Conservation (phyloP, 2,113 vertebrate genomes). For the Embiotoca jacksoni region DNA sequence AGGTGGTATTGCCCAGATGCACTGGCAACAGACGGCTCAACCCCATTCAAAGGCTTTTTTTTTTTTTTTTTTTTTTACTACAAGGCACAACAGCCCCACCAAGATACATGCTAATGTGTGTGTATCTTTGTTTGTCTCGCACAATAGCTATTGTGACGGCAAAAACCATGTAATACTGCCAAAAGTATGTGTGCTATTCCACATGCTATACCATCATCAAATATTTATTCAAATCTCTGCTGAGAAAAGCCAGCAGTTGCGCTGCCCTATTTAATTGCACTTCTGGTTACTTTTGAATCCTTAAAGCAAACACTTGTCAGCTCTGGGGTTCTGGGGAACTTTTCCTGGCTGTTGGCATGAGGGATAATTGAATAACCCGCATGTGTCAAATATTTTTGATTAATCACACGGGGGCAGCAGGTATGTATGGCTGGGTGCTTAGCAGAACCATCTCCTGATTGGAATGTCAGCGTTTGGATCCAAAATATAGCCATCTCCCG, state of each 20-base stretch:
- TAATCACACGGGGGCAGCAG: slow-evolving; percentile 53
- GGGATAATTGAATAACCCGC: slow-evolving; percentile 60
- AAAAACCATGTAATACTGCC: slow-evolving; percentile 47
- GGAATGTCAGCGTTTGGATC: slow-evolving; percentile 56
- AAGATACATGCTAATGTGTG: slow-evolving; percentile 38
- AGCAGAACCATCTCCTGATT: slow-evolving; percentile 42
- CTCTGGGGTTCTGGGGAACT: slow-evolving; percentile 33
- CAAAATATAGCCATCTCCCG: slow-evolving; percentile 46
- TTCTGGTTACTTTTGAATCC: slow-evolving; percentile 53
- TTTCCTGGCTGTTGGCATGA: slow-evolving; percentile 25
- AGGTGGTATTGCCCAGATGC: slow-evolving; percentile 77
- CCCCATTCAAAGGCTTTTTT: slow-evolving; percentile 19
- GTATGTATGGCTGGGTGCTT: slow-evolving; percentile 28
- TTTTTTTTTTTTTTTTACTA: neutral
- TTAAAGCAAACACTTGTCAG: slow-evolving; percentile 42
- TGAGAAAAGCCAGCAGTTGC: slow-evolving; percentile 57
- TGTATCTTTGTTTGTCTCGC: slow-evolving; percentile 49
- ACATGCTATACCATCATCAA: slow-evolving; percentile 60
- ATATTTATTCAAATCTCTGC: slow-evolving; percentile 58
- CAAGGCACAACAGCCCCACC: slow-evolving; percentile 29
- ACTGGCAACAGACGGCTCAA: slow-evolving; percentile 29
- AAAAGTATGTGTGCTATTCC: slow-evolving; percentile 43
- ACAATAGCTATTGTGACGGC: slow-evolving; percentile 48
- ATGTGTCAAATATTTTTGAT: slow-evolving; percentile 68
- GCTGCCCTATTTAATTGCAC: slow-evolving; percentile 61